Evolutionary conservation across 2,113 vertebrate genomes (phyloP).

Genomic region (Theropithecus gelada): DNA sequence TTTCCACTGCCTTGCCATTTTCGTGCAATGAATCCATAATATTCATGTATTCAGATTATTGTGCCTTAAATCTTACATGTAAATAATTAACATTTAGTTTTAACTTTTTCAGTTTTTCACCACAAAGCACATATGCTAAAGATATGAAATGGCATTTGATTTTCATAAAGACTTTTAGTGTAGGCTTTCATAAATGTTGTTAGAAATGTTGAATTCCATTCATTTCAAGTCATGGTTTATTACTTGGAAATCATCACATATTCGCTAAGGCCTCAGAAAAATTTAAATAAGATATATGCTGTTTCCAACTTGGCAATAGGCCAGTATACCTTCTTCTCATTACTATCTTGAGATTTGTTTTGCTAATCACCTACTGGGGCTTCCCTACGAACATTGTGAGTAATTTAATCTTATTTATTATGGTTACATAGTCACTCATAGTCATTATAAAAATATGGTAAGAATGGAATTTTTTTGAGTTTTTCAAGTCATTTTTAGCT

Average conservation of each 20-base stretch:
- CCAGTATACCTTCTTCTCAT: too few species aligned
- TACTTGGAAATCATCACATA: neutral
- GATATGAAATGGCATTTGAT: neutral
- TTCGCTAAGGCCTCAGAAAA: constrained; percentile 28
- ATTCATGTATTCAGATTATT: neutral
- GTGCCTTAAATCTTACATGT: neutral
- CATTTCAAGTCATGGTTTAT: constrained; percentile 36
- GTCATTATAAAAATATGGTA: neutral
- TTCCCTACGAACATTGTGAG: neutral
- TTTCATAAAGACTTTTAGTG: constrained; percentile 44
- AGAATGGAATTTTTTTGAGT: neutral
- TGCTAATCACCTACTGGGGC: neutral
- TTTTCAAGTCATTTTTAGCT: neutral
- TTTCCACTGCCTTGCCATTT: neutral
- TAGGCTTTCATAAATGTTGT: neutral
- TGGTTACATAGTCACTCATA: neutral
- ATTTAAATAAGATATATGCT: constrained; percentile 54
- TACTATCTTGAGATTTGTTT: constrained; percentile 23
- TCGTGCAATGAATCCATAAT: neutral
- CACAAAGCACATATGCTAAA: neutral
- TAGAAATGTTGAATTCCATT: constrained; percentile 23
- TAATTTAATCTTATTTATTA: neutral
- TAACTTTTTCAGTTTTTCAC: neutral
- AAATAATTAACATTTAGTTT: constrained; percentile 16
- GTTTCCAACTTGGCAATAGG: constrained; percentile 52